phyloP scores from a whole-genome alignment of 1,140 invertebrate species.

The Drosophila sproati region DNA sequence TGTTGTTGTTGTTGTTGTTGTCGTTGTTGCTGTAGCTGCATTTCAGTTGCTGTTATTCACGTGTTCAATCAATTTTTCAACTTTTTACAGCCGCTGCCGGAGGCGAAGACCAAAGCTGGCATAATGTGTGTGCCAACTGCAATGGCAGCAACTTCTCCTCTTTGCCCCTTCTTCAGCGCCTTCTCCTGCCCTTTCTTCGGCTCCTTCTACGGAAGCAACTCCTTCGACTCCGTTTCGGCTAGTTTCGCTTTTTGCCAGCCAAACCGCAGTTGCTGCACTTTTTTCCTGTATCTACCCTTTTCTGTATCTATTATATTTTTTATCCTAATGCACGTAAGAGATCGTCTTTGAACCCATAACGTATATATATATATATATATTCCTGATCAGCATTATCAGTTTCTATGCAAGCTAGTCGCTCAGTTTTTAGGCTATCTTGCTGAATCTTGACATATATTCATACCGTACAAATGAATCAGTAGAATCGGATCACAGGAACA shows the following conservation, averaged over 20 bases:
- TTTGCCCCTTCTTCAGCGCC: too few relatives aligned
- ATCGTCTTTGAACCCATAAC: too few relatives aligned
- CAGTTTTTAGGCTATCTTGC: too few relatives aligned
- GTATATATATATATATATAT: too few relatives aligned
- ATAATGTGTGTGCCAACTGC: constrained; percentile 16
- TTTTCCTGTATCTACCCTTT: constrained; percentile 16
- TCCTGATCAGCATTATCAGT: too few relatives aligned
- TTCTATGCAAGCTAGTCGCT: too few relatives aligned
- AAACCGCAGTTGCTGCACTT: constrained; percentile 32
- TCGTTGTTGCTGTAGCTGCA: constrained; percentile 24
- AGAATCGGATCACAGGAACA: too few relatives aligned
- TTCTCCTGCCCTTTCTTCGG: too few relatives aligned
- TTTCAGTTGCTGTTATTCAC: constrained; percentile 80
- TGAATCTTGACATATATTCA: too few relatives aligned
- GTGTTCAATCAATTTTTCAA: constrained; percentile 84
- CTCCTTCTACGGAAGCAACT: not conserved
- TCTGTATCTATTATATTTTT: too few relatives aligned
- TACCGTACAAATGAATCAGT: too few relatives aligned
- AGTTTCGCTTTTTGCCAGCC: constrained; percentile 18
- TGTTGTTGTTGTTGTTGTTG: constrained; percentile 1
- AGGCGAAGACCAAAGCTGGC: constrained; percentile 9
- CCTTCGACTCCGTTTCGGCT: constrained; percentile 1
- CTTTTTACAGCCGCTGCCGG: constrained; percentile 58
- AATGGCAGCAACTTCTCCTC: constrained; percentile 2
- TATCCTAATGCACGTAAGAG: too few relatives aligned